Percentiles rank a stretch among this genome's conserved stretches.
Conservation (phyloP, 2,113 vertebrate genomes). For the Plotosus lineatus region DNA sequence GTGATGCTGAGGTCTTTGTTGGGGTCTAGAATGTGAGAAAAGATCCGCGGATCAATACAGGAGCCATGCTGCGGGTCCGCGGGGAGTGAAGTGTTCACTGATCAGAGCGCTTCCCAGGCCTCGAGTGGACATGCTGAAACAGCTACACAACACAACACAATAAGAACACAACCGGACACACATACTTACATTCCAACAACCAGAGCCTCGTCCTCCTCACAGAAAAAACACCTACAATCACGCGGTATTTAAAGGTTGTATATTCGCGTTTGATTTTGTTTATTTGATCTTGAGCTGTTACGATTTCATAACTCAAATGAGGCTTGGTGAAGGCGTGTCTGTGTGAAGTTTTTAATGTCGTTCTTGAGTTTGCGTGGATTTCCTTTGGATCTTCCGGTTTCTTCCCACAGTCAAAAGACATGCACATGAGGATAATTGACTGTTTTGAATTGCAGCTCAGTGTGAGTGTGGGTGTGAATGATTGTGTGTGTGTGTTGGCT, state of each 20-base stretch:
- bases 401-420: no score
- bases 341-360: no score
- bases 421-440: no score
- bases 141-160: background rate
- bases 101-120: slow-evolving; percentile 74
- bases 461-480: no score
- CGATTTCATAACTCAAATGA: no score
- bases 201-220: background rate
- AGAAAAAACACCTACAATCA: background rate
- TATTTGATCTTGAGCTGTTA: background rate
- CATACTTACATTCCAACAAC: background rate
- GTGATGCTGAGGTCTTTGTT: slow-evolving; percentile 45
- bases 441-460: no score
- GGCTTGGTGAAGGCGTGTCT: no score
- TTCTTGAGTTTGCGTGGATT: no score
- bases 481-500: no score
- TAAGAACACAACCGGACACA: background rate
- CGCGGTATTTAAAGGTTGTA: background rate
- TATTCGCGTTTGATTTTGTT: background rate
- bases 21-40: slow-evolving; percentile 39
- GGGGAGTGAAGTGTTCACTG: slow-evolving; percentile 64
- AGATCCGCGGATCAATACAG: slow-evolving; percentile 71
- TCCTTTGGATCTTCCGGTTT: no score
- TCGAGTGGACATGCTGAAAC: slow-evolving; percentile 2
- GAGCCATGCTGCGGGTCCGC: slow-evolving; percentile 59